phyloP scores from a whole-genome alignment of 2,888 invertebrate species.

The Scaeva pyrastri region DNA sequence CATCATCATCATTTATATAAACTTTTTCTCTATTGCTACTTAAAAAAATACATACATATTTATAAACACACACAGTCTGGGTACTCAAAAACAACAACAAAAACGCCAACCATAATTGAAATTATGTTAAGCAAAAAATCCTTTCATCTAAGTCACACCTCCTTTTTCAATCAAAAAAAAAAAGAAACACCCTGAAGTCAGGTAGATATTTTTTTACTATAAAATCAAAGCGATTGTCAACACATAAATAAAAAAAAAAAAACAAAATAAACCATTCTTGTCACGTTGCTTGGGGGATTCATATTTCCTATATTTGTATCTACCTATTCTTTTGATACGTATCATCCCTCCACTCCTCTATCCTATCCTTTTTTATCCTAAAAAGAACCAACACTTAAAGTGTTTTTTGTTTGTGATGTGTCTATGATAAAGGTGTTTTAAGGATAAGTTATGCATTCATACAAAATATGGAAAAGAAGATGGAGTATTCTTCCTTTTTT shows the following conservation, averaged over 20 bases:
- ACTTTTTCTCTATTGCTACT: background rate
- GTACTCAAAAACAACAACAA: background rate
- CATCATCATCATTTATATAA: too few species aligned
- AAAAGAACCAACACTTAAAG: background rate
- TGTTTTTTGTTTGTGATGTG: background rate
- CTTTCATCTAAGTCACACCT: constrained; percentile 17
- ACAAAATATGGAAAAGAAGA: background rate
- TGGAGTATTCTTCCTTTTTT: too few species aligned
- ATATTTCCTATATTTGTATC: constrained; percentile 32
- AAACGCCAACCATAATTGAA: background rate
- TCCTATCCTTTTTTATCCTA: too few species aligned
- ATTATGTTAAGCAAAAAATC: constrained; percentile 15
- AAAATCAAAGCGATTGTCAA: constrained; percentile 62
- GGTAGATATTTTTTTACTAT: constrained; percentile 23
- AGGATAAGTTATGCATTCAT: background rate
- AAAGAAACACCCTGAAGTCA: constrained; percentile 4
- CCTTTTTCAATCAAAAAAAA: constrained; percentile 5
- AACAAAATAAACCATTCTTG: constrained; percentile 56
- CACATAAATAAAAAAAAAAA: constrained; percentile 47
- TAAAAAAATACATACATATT: background rate
- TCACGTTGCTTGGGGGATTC: constrained; percentile 59
- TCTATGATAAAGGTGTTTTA: background rate
- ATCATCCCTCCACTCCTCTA: constrained; percentile 18
- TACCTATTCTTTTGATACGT: background rate
- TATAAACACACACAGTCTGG: too few species aligned